A percentile compares a stretch with the other conserved stretches of the same genome.
phyloP scores from a whole-genome alignment of 2,888 invertebrate genomes.

The Drosophila merina region DNA sequence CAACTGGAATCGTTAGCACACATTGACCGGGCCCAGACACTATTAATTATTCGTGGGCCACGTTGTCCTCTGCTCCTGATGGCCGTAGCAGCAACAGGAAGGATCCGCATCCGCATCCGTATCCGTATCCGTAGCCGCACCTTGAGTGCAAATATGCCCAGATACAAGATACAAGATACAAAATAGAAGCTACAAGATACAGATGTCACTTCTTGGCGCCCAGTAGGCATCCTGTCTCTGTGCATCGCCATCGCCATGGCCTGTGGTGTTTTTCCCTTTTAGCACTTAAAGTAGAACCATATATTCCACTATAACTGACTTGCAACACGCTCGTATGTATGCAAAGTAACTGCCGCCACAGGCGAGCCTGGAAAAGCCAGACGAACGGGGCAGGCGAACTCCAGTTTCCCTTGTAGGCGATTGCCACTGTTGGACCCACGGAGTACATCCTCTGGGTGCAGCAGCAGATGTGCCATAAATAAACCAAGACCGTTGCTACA shows the following conservation, averaged over 20 bases:
- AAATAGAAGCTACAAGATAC: slow-evolving; percentile 40
- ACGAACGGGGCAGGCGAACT: background rate
- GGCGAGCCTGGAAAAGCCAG: slow-evolving; percentile 3
- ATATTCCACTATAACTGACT: slow-evolving; percentile 46
- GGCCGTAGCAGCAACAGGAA: slow-evolving; percentile 32
- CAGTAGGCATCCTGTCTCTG: slow-evolving; percentile 1
- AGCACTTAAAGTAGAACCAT: slow-evolving; percentile 53
- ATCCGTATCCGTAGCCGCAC: slow-evolving; percentile 15
- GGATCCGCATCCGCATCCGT: slow-evolving; percentile 25
- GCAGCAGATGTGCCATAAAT: slow-evolving; percentile 64
- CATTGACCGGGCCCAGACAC: slow-evolving; percentile 55
- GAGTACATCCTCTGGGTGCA: slow-evolving; percentile 31
- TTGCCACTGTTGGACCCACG: background rate
- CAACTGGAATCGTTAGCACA: slow-evolving; percentile 47
- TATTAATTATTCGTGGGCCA: slow-evolving; percentile 62
- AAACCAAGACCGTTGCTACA: slow-evolving; percentile 49
- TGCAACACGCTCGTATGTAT: slow-evolving; percentile 47
- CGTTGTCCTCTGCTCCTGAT: background rate
- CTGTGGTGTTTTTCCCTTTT: slow-evolving; percentile 37
- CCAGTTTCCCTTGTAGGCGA: background rate
- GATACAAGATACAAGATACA: slow-evolving; percentile 35
- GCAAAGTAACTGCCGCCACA: slow-evolving; percentile 30
- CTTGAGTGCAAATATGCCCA: slow-evolving; percentile 54
- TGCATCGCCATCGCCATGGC: slow-evolving; percentile 12
- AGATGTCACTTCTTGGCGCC: slow-evolving; percentile 42